Percentiles rank a stretch among this genome's conserved stretches.
phyloP scores from a whole-genome alignment of 2,888 invertebrate genomes.

The Rhaphigaster nebulosa region DNA sequence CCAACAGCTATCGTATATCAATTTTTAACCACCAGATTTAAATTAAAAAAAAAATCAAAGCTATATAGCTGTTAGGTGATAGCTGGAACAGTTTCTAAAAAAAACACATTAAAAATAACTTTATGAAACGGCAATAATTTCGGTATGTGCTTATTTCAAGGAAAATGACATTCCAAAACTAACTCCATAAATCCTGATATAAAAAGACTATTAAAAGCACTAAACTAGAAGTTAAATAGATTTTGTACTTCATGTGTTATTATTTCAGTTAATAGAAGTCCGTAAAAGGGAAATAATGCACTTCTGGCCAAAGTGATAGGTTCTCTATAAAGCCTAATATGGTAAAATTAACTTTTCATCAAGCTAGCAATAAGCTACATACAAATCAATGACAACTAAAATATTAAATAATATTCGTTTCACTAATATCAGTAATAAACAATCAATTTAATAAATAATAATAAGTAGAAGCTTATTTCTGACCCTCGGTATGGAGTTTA shows the following conservation, averaged over 20 bases:
- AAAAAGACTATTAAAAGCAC: neutral
- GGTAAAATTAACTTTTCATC: neutral
- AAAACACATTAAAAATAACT: neutral
- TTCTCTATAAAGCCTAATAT: neutral
- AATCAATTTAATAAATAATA: neutral
- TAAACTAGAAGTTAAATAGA: neutral
- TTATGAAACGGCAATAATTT: neutral
- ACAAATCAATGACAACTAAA: neutral
- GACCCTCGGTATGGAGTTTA: too few relatives aligned
- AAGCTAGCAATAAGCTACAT: neutral
- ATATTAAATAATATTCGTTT: neutral
- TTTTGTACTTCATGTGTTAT: neutral
- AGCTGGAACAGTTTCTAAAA: neutral
- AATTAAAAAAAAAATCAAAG: neutral
- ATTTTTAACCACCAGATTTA: neutral
- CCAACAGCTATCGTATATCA: neutral
- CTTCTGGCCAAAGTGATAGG: neutral
- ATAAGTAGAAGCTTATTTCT: neutral
- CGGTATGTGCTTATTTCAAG: neutral
- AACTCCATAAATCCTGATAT: neutral
- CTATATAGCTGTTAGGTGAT: neutral
- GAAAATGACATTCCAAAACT: slow-evolving; percentile 2
- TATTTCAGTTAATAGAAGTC: neutral
- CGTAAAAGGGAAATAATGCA: neutral
- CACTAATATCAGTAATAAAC: neutral